Base-by-base conservation (phyloP, 2,888 invertebrate genomes). In the Drosophila tanythrix region DNA sequence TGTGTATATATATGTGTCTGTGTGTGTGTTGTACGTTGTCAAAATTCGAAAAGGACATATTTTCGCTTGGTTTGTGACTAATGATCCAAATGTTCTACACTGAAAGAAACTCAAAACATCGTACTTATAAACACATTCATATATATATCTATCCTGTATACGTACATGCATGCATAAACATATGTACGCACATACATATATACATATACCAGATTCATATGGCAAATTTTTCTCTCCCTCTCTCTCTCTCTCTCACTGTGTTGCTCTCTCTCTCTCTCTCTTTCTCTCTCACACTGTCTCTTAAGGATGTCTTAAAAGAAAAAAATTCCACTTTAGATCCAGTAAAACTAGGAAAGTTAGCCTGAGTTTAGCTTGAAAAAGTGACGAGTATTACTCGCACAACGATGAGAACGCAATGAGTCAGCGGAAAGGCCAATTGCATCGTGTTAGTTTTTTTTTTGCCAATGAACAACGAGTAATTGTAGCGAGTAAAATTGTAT, bases 261-360 rank as follows among this genome's bases (percentile, higher is more conserved):
- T 36, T 36, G 25, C 40, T 58, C 18, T 27, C 25, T 63, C 25
- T 56, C 40, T 65, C 53, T 40, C 56, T 55, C 50, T 51, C 40
- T 53, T 10, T n/a, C 35, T 60, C 40, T 75, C 51, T 70, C 21
- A 27, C 27, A 40, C 15, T 29, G 6, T 36, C 15, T 46, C 15
- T 46, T 25, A 46, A 46, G 25, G 46, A 35, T 62, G 31, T 63
- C 11, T 35, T 66, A 59, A 69, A 61, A 56, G 46, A 52, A 57
- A 55, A 46, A 59, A 52, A 69, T 50, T 74, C 40, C 62, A 66
- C 51, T 51, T 55, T 40, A 40, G 11, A 27, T 46, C 35, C 60
- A 59, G 61, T 52, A 27, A 65, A 38, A n/a, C n/a, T 38, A 36
- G 35, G 55, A 62, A 21, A 51, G 15, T 73, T 51, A 35, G 13